These are phyloP conservation scores for Oreochromis tanganicae DNA, from an alignment of 2,113 vertebrate species.

Conservation along the genomic window DNA sequence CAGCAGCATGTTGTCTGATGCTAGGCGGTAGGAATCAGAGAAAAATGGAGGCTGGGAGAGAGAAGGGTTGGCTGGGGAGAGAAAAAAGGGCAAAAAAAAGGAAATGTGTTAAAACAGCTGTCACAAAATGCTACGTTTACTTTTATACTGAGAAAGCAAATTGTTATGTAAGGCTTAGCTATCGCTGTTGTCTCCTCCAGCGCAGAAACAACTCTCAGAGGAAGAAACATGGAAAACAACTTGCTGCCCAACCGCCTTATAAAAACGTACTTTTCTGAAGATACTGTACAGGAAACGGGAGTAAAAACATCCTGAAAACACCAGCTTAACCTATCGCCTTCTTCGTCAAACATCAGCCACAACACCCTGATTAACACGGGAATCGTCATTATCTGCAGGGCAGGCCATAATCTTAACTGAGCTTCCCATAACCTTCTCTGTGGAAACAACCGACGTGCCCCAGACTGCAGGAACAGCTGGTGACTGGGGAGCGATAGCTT, in stretches of 20 bases:
- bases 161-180: not conserved
- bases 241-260: not conserved
- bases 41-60: conserved; percentile 32
- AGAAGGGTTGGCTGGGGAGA: conserved; percentile 17
- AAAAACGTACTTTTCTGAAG: not conserved
- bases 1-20: conserved; percentile 25
- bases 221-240: conserved; percentile 50
- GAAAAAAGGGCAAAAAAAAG: not conserved
- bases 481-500: conserved; percentile 55
- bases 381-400: conserved; percentile 45
- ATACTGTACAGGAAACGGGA: conserved; percentile 30
- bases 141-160: not conserved
- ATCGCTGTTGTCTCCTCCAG: conserved; percentile 32
- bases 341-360: conserved; percentile 67
- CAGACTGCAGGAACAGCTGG: conserved; percentile 64
- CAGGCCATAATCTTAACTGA: conserved; percentile 43
- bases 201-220: conserved; percentile 12
- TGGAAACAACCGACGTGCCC: conserved; percentile 66
- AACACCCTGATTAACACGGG: conserved; percentile 64
- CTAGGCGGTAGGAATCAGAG: conserved; percentile 38
- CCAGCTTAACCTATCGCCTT: conserved; percentile 48
- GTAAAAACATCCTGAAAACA: conserved; percentile 45
- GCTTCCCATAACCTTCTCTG: conserved; percentile 72
- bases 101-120: not conserved
- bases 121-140: not conserved